Percentiles rank a stretch among this genome's conserved stretches.
Conservation (phyloP, 2,113 vertebrate species). For the Syrrhaptes paradoxus region DNA sequence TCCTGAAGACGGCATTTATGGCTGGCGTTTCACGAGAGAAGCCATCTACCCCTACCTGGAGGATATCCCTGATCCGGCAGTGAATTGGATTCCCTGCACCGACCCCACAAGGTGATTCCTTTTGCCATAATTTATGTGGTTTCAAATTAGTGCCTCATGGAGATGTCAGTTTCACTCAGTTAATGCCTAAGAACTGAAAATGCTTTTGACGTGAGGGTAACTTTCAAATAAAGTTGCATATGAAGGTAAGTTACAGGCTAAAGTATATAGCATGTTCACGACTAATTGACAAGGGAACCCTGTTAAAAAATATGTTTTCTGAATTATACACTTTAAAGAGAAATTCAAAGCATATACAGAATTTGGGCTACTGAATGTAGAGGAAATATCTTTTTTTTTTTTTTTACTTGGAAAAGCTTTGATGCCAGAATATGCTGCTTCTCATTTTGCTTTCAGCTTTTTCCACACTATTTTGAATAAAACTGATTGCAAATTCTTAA, state of each 20-base stretch:
- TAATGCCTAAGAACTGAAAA: not conserved
- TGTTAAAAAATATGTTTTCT: not conserved
- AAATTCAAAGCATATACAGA: not conserved
- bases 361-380: not conserved
- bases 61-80: conserved; percentile 66
- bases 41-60: conserved; percentile 74
- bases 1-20: conserved; percentile 76
- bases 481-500: not conserved
- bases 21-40: conserved; percentile 72
- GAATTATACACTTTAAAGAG: not conserved
- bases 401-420: not conserved
- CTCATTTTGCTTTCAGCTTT: not conserved
- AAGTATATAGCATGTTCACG: not conserved
- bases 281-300: not conserved
- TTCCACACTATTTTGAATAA: not conserved
- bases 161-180: not conserved
- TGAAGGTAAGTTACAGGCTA: not conserved
- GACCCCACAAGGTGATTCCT: conserved; percentile 52
- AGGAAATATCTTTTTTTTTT: not conserved
- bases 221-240: not conserved
- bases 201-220: not conserved
- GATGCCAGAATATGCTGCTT: not conserved
- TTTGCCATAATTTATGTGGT: not conserved
- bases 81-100: conserved; percentile 72
- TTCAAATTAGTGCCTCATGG: not conserved